Base-by-base conservation (phyloP, 2,113 vertebrate genomes). In the Origma solitaria region DNA sequence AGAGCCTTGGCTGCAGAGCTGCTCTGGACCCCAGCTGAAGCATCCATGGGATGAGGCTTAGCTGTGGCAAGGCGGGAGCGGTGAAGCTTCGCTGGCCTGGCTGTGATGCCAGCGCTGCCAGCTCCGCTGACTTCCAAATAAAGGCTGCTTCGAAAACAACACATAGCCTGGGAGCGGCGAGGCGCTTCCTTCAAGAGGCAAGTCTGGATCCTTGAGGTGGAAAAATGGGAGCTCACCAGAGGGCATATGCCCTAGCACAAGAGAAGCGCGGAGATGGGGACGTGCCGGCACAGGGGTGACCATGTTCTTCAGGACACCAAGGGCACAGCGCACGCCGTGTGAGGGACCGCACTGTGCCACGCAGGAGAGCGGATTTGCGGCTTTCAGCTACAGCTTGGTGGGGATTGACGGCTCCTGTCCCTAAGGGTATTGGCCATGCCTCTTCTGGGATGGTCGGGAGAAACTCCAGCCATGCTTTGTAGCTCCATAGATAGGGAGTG, bases 271-370 rank as follows among this genome's bases (percentile, higher is more conserved):
- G 47, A 65, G 22, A 33, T 1, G 7, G 42, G 21, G 47, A 38
- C 0, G 0, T 37, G 75, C 62, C 37, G 64, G 57, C 0, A 0
- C 44, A 1, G 56, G 18, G 10, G 23, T 50, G 83, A 17, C 28
- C 0, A 0, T 6, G 49, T n/a, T 22, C 58, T 6, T 0, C 3
- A 8, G 71, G 53, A 27, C 44, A 3, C 12, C 0, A 3, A 17
- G 51, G 40, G 73, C 35, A 42, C 21, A 6, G 23, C 49, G 9
- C 42, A 2, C 0, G 1, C 24, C 2, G 0, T 7, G 12, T 4
- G 4, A 40, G 42, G 44, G 21, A 33, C 20, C 0, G 1, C 1
- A 0, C 40, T 18, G 50, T 31, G 80, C 37, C 13, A 4, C 6
- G 8, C 33, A 4, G 70, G 58, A 47, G 13, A 15, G 33, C 0